A percentile compares a stretch with the other conserved stretches of the same genome.
Conservation (phyloP, 2,113 vertebrate species). For the Hippocampus barbouri region DNA sequence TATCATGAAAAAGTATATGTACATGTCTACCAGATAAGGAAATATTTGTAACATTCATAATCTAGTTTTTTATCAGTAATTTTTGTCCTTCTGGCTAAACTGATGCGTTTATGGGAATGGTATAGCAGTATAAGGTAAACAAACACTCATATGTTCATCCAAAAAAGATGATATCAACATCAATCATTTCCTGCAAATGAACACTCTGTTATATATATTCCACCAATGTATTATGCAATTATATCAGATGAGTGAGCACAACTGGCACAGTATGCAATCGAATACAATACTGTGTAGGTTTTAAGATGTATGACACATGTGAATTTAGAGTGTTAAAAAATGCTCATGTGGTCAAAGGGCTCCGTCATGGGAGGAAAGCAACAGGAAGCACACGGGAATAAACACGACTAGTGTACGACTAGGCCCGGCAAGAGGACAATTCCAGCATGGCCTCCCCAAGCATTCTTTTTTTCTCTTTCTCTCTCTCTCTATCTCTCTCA, state of each 20-base stretch:
- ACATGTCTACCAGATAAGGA: background rate
- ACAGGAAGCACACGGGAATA: background rate
- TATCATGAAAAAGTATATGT: background rate
- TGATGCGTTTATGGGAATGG: background rate
- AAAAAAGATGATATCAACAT: background rate
- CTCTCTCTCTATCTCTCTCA: conserved; percentile 38
- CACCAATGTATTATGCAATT: background rate
- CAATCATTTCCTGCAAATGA: background rate
- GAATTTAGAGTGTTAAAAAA: background rate
- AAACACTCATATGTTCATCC: background rate
- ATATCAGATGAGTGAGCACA: background rate
- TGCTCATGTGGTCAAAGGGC: background rate
- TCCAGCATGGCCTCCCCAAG: background rate
- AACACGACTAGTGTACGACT: background rate
- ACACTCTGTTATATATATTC: background rate
- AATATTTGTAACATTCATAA: background rate
- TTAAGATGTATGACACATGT: background rate
- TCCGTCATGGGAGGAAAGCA: background rate
- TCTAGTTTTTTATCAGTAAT: too few relatives aligned
- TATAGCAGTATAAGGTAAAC: background rate
- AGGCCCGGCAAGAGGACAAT: background rate
- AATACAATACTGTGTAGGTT: background rate
- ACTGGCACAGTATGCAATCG: background rate
- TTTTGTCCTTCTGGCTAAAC: background rate
- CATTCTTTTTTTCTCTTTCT: conserved; percentile 8